A percentile compares a stretch with the other conserved stretches of the same genome.
Conservation (phyloP, 2,113 vertebrate genomes). For the Cercocebus atys region DNA sequence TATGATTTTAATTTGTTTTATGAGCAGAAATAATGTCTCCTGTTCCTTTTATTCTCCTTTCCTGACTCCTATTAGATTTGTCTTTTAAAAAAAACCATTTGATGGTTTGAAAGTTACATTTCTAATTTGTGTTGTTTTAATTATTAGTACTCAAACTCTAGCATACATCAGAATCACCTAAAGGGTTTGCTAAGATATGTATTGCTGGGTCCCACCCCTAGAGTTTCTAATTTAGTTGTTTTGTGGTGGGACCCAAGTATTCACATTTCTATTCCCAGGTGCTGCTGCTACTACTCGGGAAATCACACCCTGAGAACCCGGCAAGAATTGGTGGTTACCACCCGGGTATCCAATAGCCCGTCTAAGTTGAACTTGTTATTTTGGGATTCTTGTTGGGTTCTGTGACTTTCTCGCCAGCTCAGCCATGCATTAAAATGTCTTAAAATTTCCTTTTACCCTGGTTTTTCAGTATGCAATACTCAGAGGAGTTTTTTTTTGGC, state of each 20-base stretch:
- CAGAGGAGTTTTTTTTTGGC: slow-evolving; percentile 26
- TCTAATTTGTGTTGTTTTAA: slow-evolving; percentile 30
- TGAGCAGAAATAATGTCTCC: neutral
- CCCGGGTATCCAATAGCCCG: neutral
- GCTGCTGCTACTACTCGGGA: neutral
- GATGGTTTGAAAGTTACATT: neutral
- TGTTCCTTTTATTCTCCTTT: neutral
- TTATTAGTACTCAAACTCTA: neutral
- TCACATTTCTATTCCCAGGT: neutral
- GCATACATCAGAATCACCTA: neutral
- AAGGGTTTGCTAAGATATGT: neutral
- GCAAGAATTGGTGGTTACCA: neutral
- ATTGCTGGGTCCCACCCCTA: neutral
- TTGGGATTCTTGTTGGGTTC: neutral
- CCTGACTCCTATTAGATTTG: neutral
- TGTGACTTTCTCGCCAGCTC: neutral
- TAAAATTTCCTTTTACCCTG: neutral
- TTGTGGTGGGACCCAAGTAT: neutral
- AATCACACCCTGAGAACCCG: neutral
- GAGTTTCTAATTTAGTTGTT: neutral
- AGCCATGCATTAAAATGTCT: neutral
- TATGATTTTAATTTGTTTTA: slow-evolving; percentile 32
- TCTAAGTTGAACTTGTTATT: neutral
- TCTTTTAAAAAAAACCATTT: neutral
- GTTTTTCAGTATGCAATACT: neutral